These are phyloP conservation scores for Iselma pallidipennis DNA, from an alignment of 2,888 invertebrate species.

Conservation along the genomic window DNA sequence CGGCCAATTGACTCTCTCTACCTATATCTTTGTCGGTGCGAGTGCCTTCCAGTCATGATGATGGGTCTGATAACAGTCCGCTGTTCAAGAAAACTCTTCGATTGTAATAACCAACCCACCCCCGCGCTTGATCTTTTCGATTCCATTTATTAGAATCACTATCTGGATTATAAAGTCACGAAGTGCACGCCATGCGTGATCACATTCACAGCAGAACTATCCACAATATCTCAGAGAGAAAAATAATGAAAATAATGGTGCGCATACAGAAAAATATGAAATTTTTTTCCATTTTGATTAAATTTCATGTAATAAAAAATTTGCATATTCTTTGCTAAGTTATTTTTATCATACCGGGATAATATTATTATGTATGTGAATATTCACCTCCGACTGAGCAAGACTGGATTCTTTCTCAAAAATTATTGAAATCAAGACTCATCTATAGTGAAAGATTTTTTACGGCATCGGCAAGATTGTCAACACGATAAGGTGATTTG, in stretches of 20 bases:
- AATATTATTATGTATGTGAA: background rate
- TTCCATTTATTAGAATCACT: conserved; percentile 24
- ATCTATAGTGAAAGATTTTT: background rate
- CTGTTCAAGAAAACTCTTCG: background rate
- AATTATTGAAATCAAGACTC: background rate
- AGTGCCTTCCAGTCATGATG: conserved; percentile 25
- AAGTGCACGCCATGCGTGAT: conserved; percentile 45
- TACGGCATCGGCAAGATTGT: background rate
- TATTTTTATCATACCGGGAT: too few species aligned
- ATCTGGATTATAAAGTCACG: conserved; percentile 46
- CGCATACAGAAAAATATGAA: too few species aligned
- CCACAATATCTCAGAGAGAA: background rate
- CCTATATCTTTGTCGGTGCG: background rate
- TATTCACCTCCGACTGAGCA: background rate
- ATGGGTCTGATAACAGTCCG: conserved; percentile 9
- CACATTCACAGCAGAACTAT: conserved; percentile 21
- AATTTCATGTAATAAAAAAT: too few species aligned
- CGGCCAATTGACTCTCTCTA: background rate
- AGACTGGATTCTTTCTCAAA: background rate
- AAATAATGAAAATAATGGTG: too few species aligned
- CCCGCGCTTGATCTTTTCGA: conserved; percentile 20
- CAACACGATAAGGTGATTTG: too few species aligned
- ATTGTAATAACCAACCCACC: conserved; percentile 29
- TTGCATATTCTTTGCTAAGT: too few species aligned
- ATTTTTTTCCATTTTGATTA: too few species aligned